Evolutionary conservation across 2,797 vertebrate species (phyloP).

Genomic region (Phyllotis vaccarum): DNA sequence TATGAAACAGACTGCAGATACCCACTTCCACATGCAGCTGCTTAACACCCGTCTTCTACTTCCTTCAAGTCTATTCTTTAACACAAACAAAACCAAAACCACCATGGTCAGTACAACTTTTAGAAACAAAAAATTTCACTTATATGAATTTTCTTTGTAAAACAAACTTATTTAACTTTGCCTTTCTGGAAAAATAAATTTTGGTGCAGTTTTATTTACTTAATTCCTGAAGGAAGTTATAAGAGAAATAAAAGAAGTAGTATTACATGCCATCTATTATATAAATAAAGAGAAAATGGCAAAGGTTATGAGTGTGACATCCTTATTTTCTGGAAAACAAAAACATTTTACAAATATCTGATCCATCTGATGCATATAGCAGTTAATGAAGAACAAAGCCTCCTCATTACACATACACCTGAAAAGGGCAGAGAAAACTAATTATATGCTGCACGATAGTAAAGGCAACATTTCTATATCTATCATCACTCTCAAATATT

Average conservation of each 20-base stretch:
- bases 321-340: neutral
- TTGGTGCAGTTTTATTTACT: neutral
- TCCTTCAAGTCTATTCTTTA: neutral
- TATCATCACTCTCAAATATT: neutral
- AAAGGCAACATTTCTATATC: neutral
- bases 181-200: constrained; percentile 7
- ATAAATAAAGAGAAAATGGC: neutral
- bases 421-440: neutral
- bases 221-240: neutral
- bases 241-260: neutral
- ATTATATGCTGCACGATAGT: neutral
- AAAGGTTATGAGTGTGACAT: neutral
- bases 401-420: neutral
- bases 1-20: neutral
- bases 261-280: neutral
- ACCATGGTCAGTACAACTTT: neutral
- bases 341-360: constrained; percentile 24
- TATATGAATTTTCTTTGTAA: neutral
- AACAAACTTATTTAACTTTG: neutral
- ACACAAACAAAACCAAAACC: neutral
- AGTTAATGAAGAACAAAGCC: neutral
- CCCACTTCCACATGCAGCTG: neutral
- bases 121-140: neutral
- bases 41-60: neutral
- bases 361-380: neutral